phyloP scores from a whole-genome alignment of 2,888 invertebrate genomes.

The Mechanitis mazaeus region DNA sequence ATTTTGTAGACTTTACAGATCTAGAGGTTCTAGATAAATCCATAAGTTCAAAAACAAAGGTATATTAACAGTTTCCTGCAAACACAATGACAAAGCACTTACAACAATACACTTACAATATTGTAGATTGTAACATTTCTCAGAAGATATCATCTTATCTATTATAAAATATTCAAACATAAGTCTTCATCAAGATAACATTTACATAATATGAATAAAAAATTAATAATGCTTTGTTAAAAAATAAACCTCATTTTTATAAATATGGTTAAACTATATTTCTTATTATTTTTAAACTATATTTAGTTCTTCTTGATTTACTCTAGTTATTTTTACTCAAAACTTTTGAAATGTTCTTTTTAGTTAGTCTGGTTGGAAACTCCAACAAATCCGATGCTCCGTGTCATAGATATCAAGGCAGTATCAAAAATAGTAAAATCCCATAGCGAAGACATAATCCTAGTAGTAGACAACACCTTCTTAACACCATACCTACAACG shows the following conservation, averaged over 20 bases:
- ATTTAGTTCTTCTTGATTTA: neutral
- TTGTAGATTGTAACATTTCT: neutral
- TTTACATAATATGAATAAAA: too few species aligned
- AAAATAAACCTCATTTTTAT: too few species aligned
- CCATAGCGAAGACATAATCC: constrained; percentile 71
- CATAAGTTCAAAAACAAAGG: constrained; percentile 90
- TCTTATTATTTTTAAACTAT: too few species aligned
- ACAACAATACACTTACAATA: neutral
- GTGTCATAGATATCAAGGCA: constrained; percentile 90
- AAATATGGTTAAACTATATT: too few species aligned
- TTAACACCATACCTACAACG: constrained; percentile 93
- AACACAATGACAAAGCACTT: constrained; percentile 13
- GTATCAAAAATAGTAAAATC: constrained; percentile 79
- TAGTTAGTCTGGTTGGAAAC: constrained; percentile 95
- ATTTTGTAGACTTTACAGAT: constrained; percentile 87
- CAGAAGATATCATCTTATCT: neutral
- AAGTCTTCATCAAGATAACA: constrained; percentile 33
- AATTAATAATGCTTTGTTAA: too few species aligned
- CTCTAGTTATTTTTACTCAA: too few species aligned
- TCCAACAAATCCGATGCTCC: constrained; percentile 96
- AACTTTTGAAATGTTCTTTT: constrained; percentile 34
- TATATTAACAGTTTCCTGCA: constrained; percentile 45
- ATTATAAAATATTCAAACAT: constrained; percentile 27
- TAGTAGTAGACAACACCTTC: constrained; percentile 96
- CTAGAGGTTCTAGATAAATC: constrained; percentile 79